phyloP scores from a whole-genome alignment of 2,113 vertebrate species.

The Platycercus adscitus region DNA sequence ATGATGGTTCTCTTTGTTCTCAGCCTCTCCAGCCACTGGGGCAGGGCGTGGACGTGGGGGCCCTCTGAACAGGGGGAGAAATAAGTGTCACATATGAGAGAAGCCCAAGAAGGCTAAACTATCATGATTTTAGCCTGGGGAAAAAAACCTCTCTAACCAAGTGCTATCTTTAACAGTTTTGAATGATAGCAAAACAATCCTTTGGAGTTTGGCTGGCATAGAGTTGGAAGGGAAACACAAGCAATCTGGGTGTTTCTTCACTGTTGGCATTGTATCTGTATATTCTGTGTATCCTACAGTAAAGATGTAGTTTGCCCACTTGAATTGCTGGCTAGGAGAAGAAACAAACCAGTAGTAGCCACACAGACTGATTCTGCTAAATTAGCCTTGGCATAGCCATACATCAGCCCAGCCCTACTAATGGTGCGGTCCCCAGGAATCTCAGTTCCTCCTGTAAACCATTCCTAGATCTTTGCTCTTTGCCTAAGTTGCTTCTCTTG shows the following conservation, averaged over 20 bases:
- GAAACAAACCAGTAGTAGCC: not conserved
- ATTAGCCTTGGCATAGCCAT: not conserved
- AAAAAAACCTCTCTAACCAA: not conserved
- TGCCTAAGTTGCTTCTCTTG: not conserved
- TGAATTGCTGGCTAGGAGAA: not conserved
- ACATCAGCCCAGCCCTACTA: not conserved
- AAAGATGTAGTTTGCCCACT: not conserved
- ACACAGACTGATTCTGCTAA: not conserved
- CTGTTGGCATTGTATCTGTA: not conserved
- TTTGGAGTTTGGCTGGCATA: not conserved
- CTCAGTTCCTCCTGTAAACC: not conserved
- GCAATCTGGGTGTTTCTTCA: not conserved
- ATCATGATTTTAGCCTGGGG: not conserved
- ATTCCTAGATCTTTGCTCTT: not conserved
- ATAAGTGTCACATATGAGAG: not conserved
- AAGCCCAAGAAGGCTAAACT: not conserved
- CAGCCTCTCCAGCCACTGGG: constrained; percentile 67
- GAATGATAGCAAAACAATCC: not conserved
- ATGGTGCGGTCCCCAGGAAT: not conserved
- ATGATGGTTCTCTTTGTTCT: constrained; percentile 80
- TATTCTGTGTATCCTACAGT: not conserved
- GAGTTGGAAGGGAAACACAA: not conserved
- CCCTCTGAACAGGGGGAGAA: constrained; percentile 41
- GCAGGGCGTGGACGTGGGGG: constrained; percentile 70
- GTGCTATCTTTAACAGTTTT: not conserved